Conservation (phyloP, 1,140 invertebrate species). For the Scaptodrosophila lebanonensis region DNA sequence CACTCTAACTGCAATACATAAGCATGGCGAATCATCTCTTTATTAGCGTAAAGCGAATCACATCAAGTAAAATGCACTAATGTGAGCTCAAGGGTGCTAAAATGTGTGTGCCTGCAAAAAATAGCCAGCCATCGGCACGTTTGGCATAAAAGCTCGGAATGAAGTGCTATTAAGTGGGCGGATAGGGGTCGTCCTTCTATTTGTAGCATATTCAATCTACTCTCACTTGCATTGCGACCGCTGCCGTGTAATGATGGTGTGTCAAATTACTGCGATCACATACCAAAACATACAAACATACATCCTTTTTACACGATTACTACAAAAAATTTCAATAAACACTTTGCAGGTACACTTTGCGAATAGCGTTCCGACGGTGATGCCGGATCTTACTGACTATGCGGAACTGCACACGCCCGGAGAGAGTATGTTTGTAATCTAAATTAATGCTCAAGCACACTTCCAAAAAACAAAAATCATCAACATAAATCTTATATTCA, state of each 20-base stretch:
- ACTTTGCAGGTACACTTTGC: constrained; percentile 66
- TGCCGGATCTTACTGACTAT: constrained; percentile 30
- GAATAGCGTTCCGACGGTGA: constrained; percentile 46
- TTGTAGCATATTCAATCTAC: constrained; percentile 16
- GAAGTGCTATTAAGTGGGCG: too few species aligned
- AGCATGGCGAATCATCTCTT: too few species aligned
- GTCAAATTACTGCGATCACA: too few species aligned
- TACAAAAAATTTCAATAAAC: too few species aligned
- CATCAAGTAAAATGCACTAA: constrained; percentile 25
- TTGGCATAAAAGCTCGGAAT: constrained; percentile 12
- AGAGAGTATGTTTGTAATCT: constrained; percentile 35
- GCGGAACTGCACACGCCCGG: constrained; percentile 42
- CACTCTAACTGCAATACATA: too few species aligned
- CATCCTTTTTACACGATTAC: too few species aligned
- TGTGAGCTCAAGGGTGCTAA: constrained; percentile 19
- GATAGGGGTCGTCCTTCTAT: not conserved
- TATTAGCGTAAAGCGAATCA: constrained; percentile 10
- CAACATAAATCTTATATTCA: too few species aligned
- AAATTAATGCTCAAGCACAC: too few species aligned
- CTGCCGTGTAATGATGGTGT: too few species aligned
- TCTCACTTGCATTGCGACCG: constrained; percentile 8
- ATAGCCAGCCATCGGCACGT: constrained; percentile 12
- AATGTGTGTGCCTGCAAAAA: constrained; percentile 6
- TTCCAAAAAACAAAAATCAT: too few species aligned
- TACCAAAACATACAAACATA: too few species aligned